Evolutionary conservation across 53 echinoderm and acorn worm species (phyloP), one percentile per base, ranked within the genome.

Genomic region (Holothuria scabra): DNA sequence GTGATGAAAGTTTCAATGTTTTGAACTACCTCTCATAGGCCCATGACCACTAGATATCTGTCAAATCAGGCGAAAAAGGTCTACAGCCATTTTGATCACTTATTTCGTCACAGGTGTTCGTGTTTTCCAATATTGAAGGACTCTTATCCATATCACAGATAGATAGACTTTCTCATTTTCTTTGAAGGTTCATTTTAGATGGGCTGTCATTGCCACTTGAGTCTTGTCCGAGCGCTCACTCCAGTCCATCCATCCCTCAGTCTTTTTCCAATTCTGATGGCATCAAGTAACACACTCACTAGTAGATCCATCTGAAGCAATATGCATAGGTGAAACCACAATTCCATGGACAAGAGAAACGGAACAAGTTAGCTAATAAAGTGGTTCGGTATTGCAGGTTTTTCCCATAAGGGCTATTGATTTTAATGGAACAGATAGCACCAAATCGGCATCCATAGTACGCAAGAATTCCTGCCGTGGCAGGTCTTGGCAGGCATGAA

Each of bases 361-460:
- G 49, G 72, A 24, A 72, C 72, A 44, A 44, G 72, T 44, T 41
- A 28, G 72, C 72, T 72, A 72, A 72, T 72, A 48, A 72, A 72
- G 72, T 25, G 8, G 46, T 48, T 46, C n/a, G 72, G 24, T 72
- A 48, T 67, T 48, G 72, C 72, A 24, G 24, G 46, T 44, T 44
- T 52, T 72, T 72, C 72, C 72, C 72, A 72, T 25, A 72, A 72
- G 72, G 72, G 72, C 72, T 72, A 72, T 72, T 72, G 72, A 72
- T 72, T 72, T 72, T 72, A 44, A 72, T 44, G 72, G 72, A 20
- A 72, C 22, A 48, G 48, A 44, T 46, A 48, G 48, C 72, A 46
- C n/a, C 21, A 49, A 21, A 19, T 72, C 24, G 26, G 48, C 49
- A 52, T 52, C 52, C 16, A 4, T 4, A 52, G 52, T 52, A 52